Conservation (phyloP, 1,140 invertebrate genomes). For the Lasaia peninsularis region DNA sequence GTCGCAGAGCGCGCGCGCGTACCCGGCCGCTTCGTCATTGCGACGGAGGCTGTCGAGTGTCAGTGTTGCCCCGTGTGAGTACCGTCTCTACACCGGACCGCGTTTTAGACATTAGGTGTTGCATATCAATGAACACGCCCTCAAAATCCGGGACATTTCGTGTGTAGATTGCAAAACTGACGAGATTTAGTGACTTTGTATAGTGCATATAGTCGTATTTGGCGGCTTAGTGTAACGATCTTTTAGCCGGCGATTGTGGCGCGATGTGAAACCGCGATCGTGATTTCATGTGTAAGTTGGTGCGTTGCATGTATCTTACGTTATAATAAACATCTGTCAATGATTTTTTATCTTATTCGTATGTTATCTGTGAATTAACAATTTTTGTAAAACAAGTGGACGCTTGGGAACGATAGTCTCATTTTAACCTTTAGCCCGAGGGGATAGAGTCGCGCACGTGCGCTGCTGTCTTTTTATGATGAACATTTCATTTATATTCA, state of each 20-base stretch:
- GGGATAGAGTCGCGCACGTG: conserved; percentile 60
- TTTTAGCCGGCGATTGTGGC: conserved; percentile 64
- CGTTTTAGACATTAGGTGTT: conserved; percentile 38
- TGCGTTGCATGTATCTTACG: conserved; percentile 53
- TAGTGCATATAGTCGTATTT: conserved; percentile 46
- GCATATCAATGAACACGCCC: conserved; percentile 50
- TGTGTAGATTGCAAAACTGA: conserved; percentile 5
- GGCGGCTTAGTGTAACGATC: conserved; percentile 50
- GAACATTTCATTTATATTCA: conserved; percentile 28
- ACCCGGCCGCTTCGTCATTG: conserved; percentile 73
- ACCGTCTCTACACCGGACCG: conserved; percentile 46
- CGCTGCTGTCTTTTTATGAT: conserved; percentile 45
- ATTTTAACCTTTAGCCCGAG: conserved; percentile 53
- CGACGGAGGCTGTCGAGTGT: conserved; percentile 72
- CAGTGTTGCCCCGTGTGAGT: conserved; percentile 63
- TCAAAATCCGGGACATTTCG: conserved; percentile 30
- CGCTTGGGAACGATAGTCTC: conserved; percentile 36
- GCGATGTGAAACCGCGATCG: conserved; percentile 70
- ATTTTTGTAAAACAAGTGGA: conserved; percentile 14
- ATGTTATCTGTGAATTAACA: background rate
- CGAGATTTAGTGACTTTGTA: conserved; percentile 24
- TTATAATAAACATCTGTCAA: conserved; percentile 32
- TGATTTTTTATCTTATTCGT: background rate
- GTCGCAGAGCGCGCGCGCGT: conserved; percentile 69
- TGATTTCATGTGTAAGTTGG: conserved; percentile 72